Evolutionary conservation across 1,140 invertebrate genomes (phyloP).

Genomic region (roundworm (Caenorhabditis elegans)): DNA sequence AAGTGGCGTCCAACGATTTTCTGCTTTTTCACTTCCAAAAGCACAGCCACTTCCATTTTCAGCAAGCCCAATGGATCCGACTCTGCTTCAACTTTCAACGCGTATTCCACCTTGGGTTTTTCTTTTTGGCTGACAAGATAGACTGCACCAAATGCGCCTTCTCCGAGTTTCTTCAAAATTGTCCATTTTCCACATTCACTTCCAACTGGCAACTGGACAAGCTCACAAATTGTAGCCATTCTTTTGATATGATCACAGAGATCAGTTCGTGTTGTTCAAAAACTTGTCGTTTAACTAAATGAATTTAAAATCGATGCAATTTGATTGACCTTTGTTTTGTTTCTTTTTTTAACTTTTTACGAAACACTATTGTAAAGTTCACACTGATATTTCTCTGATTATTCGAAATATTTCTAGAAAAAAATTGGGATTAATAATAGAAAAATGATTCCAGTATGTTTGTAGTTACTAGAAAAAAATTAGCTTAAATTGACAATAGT

Average conservation of each 20-base stretch:
- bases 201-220: conserved; percentile 37
- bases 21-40: conserved; percentile 48
- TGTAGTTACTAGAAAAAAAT: too few relatives aligned
- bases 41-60: conserved; percentile 58
- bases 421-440: too few relatives aligned
- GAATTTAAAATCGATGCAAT: too few relatives aligned
- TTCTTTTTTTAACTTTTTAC: too few relatives aligned
- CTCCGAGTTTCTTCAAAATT: conserved; percentile 56
- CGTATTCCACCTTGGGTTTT: conserved; percentile 32
- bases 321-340: too few relatives aligned
- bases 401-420: too few relatives aligned
- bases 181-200: conserved; percentile 46
- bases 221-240: conserved; percentile 68
- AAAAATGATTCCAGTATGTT: too few relatives aligned
- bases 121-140: conserved; percentile 46
- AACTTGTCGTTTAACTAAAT: too few relatives aligned
- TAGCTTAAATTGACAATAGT: too few relatives aligned
- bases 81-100: conserved; percentile 52
- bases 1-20: conserved; percentile 40
- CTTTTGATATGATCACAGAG: conserved; percentile 24
- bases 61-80: conserved; percentile 50
- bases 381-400: too few relatives aligned
- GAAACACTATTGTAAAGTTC: too few relatives aligned
- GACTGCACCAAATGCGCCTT: conserved; percentile 55
- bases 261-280: conserved; percentile 7